Percentiles rank a stretch among this genome's conserved stretches.
phyloP scores from a whole-genome alignment of 2,888 invertebrate genomes.

The Drosophila niveifrons region DNA sequence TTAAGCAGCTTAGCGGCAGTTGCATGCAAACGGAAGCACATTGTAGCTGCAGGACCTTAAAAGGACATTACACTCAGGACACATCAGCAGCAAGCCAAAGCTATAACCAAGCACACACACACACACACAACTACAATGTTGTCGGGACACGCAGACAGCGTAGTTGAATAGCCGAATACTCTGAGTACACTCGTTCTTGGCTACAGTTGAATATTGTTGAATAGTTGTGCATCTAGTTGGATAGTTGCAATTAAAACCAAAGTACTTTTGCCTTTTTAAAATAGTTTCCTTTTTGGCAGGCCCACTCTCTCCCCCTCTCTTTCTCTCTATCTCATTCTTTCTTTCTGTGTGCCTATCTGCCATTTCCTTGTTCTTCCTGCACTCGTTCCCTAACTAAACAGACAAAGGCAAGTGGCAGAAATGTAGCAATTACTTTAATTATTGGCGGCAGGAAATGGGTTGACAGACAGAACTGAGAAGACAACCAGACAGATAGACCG shows the following conservation, averaged over 20 bases:
- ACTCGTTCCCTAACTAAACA: conserved; percentile 23
- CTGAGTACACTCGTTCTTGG: conserved; percentile 5
- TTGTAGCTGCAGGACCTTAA: conserved; percentile 60
- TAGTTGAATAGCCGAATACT: conserved; percentile 9
- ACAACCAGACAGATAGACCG: conserved; percentile 5
- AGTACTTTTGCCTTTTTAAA: conserved; percentile 79
- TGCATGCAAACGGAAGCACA: conserved; percentile 74
- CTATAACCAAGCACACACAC: conserved; percentile 18
- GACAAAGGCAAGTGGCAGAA: conserved; percentile 74
- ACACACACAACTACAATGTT: conserved; percentile 59
- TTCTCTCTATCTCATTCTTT: not conserved
- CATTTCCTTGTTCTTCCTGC: not conserved
- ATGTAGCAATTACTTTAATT: conserved; percentile 81
- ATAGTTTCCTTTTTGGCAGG: conserved; percentile 79
- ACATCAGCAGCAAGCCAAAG: conserved; percentile 49
- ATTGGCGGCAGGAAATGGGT: conserved; percentile 80
- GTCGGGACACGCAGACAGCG: conserved; percentile 60
- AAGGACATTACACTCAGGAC: conserved; percentile 73
- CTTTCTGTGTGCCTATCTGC: not conserved
- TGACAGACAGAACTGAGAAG: conserved; percentile 65
- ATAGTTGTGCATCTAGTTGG: conserved; percentile 46
- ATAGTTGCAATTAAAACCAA: conserved; percentile 78
- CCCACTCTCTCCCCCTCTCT: not conserved
- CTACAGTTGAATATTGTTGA: conserved; percentile 44
- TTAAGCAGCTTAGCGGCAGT: conserved; percentile 74